Evolutionary conservation across 2,888 invertebrate species (phyloP).

Genomic region (Plagiodera versicolora): DNA sequence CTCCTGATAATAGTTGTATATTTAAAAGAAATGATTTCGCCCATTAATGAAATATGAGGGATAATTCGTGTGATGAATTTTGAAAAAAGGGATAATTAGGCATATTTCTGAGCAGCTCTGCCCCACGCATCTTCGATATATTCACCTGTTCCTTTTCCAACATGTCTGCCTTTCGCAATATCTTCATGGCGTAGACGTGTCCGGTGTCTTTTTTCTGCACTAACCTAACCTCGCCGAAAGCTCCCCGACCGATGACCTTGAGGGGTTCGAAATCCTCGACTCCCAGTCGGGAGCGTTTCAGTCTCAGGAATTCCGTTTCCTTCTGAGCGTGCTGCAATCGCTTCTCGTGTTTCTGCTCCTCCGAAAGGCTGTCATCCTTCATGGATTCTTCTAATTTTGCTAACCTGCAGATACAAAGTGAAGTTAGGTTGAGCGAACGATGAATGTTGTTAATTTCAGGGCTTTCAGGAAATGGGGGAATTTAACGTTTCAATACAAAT

Average conservation of each 20-base stretch:
- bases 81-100: no score
- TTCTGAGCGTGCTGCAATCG: constrained; percentile 95
- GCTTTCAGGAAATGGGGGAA: no score
- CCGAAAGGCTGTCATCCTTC: constrained; percentile 92
- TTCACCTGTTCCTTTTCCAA: constrained; percentile 91
- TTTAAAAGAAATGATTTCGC: no score
- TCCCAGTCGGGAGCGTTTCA: constrained; percentile 93
- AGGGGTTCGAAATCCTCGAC: constrained; percentile 98
- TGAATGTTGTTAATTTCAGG: no score
- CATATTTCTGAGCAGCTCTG: no score
- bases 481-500: no score
- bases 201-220: constrained; percentile 99
- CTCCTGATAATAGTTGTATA: no score
- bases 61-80: no score
- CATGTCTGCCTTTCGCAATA: constrained; percentile 98
- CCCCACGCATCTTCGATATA: no score
- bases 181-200: constrained; percentile 99
- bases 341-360: constrained; percentile 93
- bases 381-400: constrained; percentile 95
- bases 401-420: no score
- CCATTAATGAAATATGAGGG: no score
- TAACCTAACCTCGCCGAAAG: constrained; percentile 92
- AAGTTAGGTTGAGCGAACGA: no score
- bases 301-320: constrained; percentile 96
- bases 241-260: constrained; percentile 93